A percentile compares a stretch with the other conserved stretches of the same genome.
Conservation (phyloP, 2,113 vertebrate species). For the Syngnathus floridae region DNA sequence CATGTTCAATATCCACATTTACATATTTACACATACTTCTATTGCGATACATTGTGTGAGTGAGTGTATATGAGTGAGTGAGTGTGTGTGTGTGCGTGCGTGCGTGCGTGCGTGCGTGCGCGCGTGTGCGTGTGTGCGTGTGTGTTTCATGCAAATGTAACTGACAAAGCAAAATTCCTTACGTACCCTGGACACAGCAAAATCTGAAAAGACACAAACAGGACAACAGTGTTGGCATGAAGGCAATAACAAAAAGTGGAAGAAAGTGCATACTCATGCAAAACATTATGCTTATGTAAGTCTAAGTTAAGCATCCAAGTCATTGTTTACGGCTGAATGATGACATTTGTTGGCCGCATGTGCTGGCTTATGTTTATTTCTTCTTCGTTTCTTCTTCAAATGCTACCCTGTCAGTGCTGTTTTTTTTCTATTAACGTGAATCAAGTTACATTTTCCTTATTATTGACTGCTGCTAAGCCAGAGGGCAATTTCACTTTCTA, state of each 20-base stretch:
- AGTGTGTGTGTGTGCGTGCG: not conserved
- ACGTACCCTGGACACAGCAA: slow-evolving; percentile 68
- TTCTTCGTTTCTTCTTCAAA: not conserved
- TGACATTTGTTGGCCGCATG: not conserved
- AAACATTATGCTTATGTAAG: slow-evolving; percentile 24
- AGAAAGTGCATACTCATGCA: slow-evolving; percentile 31
- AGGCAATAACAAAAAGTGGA: slow-evolving; percentile 2
- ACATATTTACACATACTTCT: not conserved
- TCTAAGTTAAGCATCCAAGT: slow-evolving; percentile 18
- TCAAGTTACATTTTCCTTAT: not conserved
- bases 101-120: too few relatives aligned
- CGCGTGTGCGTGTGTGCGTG: not conserved
- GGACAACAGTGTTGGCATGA: slow-evolving; percentile 29
- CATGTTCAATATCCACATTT: not conserved
- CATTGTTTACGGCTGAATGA: slow-evolving; percentile 3
- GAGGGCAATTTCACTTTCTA: slow-evolving; percentile 1
- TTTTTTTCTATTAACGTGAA: not conserved
- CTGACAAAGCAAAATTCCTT: slow-evolving; percentile 21
- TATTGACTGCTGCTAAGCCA: not conserved
- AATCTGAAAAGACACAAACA: slow-evolving; percentile 57
- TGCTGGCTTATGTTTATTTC: not conserved
- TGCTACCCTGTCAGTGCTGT: not conserved
- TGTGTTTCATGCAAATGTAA: not conserved
- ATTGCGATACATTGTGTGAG: too few relatives aligned
- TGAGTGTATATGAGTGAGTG: too few relatives aligned